These are phyloP conservation scores for Limanda limanda DNA, from an alignment of 2,113 vertebrate species.

Conservation along the genomic window DNA sequence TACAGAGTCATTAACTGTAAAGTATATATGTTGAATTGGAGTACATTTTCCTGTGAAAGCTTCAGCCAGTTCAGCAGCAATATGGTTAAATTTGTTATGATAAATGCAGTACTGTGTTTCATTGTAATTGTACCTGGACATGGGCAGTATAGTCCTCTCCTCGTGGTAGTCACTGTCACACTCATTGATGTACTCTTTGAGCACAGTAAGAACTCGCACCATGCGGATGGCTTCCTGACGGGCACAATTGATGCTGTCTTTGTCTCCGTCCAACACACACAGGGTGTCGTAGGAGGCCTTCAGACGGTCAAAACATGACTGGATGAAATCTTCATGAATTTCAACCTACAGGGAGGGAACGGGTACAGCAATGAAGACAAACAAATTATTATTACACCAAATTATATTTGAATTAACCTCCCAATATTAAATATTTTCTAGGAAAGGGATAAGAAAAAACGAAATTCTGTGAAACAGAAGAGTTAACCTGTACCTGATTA, in stretches of 20 bases:
- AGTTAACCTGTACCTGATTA: conserved; percentile 92
- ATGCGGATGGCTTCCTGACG: conserved; percentile 98
- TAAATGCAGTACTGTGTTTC: neutral
- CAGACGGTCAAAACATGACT: conserved; percentile 98
- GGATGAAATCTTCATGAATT: conserved; percentile 99
- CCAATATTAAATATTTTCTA: neutral
- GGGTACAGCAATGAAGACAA: neutral
- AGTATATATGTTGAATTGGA: too few species aligned
- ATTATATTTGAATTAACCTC: neutral
- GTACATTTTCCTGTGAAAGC: neutral
- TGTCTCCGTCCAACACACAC: conserved; percentile 98
- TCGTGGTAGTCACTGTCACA: conserved; percentile 99
- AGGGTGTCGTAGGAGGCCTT: conserved; percentile 98
- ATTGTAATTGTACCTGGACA: conserved; percentile 90
- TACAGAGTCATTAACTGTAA: too few species aligned
- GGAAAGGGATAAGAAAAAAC: neutral
- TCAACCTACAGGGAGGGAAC: conserved; percentile 86
- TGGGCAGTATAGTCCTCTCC: conserved; percentile 97
- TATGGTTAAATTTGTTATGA: neutral
- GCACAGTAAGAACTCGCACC: conserved; percentile 97
- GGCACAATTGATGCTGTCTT: conserved; percentile 99
- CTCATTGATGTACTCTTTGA: conserved; percentile 98
- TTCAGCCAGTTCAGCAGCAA: neutral
- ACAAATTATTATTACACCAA: too few species aligned
- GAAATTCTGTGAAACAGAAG: too few species aligned